Evolutionary conservation across 2,113 vertebrate genomes (phyloP), one percentile per base, ranked within the genome.

Genomic region (Malurus cyaneus): DNA sequence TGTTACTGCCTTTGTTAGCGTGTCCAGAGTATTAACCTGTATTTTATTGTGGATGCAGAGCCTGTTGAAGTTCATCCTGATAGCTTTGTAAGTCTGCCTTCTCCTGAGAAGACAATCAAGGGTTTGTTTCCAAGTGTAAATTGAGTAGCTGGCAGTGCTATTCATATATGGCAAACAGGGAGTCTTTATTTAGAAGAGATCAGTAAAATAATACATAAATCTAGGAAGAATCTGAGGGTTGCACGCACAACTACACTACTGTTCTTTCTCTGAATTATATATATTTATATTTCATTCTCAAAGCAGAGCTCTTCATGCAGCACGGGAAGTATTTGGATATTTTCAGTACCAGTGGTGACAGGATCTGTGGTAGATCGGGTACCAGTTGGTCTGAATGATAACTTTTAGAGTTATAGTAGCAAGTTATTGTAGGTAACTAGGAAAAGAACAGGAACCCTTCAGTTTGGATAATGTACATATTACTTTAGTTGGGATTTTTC

Each of bases 181-280:
- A 44, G 19, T 53, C 32, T 82, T 79, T 46, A 36, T 77, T 65
- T 83, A 73, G 76, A 71, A 78, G 17, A 74, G 64, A 71, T 47
- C 8, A 26, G 59, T 78, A 34, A 77, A 94, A 42, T 54, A n/a
- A 44, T 53, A 8, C 8, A 3, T 62, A 57, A 65, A 25, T 87
- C 14, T 11, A 50, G 24, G 11, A 9, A 57, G 28, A 53, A 52
- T 77, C 21, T 73, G 28, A 24, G 20, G 20, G 28, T 64, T 0
- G 0, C 2, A 2, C 52, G 28, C 15, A 23, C 8, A 52, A 1
- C 8, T 9, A 11, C 12, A 10, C 15, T 79, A 9, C 24, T 71
- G 14, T 70, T 11, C 56, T 39, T 56, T 91, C 18, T 20, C 28
- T 2, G 4, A 80, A 41, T 42, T 25, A 7, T 29, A 17, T 36